phyloP scores from a whole-genome alignment of 2,797 vertebrate species.

The Zenarchopterus dispar region DNA sequence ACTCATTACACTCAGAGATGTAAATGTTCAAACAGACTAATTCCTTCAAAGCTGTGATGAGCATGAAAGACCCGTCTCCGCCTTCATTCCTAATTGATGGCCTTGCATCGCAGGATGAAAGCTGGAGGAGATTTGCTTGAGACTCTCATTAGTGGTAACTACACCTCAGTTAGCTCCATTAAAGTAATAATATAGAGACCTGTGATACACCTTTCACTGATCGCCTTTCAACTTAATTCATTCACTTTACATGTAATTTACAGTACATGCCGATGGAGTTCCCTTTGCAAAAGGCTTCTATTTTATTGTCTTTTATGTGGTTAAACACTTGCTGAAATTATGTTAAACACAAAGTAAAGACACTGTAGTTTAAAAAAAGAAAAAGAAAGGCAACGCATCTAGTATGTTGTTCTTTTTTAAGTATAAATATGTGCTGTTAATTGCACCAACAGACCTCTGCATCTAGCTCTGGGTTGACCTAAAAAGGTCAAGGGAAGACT shows the following conservation, averaged over 20 bases:
- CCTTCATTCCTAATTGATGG: conserved; percentile 75
- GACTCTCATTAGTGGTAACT: conserved; percentile 68
- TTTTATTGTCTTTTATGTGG: not conserved
- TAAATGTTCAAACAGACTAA: conserved; percentile 77
- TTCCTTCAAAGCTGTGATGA: conserved; percentile 63
- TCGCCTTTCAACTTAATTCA: conserved; percentile 43
- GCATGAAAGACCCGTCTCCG: conserved; percentile 64
- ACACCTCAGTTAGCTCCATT: conserved; percentile 58
- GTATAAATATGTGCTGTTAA: too few species aligned
- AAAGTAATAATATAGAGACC: conserved; percentile 67
- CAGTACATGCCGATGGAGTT: conserved; percentile 12
- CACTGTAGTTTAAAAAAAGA: too few species aligned
- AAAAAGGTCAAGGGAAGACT: too few species aligned
- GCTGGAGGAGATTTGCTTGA: conserved; percentile 50
- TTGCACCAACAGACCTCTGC: too few species aligned
- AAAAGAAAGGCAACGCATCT: too few species aligned
- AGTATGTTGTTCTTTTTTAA: too few species aligned
- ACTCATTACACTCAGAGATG: conserved; percentile 57
- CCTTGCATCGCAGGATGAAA: conserved; percentile 58
- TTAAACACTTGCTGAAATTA: not conserved
- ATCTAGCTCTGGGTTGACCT: too few species aligned
- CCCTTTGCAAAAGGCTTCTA: not conserved
- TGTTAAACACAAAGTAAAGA: too few species aligned
- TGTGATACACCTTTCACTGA: conserved; percentile 49
- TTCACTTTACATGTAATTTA: conserved; percentile 49